Base-by-base conservation (phyloP, 2,888 invertebrate genomes). In the Epinotia ramella region DNA sequence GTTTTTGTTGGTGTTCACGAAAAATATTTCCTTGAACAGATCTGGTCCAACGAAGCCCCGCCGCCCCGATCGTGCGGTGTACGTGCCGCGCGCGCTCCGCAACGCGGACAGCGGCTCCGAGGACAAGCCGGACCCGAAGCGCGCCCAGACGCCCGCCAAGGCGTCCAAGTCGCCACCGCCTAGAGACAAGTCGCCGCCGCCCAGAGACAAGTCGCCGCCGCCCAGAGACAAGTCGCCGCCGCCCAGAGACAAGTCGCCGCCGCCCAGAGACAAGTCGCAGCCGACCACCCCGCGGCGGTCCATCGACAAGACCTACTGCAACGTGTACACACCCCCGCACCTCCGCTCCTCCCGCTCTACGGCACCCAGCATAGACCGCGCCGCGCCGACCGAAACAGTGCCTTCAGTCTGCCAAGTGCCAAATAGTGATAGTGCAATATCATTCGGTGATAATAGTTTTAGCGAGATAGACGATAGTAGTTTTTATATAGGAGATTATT, bases 61-160 rank as follows among this genome's bases (percentile, higher is more conserved):
- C 76, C 95, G 97, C 80, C 97, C 97, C 66, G 97, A 97, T 89
- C 96, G 96, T 59, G 97, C 97, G 24, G 96, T 97, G 69, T 97
- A 97, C 93, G 96, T 97, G 78, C 97, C 97, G 77, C 95, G 96
- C 84, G 96, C 96, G 77, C 94, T 96, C 78, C 95, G 96, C 77
- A 83, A 87, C 40, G 85, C 90, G n/a, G 89, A 91, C 64, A 81
- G 75, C 70, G 83, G 82, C 12, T 77, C 73, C 40, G 78, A 88
- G 49, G 90, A 89, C 77, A 87, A 87, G 77, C 68, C 33, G 82
- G 85, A 78, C 65, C 78, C 82, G 69, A 88, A 88, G 78, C 86
- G 87, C 77, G 82, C 86, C 79, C 84, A 83, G 77, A 79, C 86
- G 18, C 90, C 89, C 71, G 80, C 79, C 62, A 92, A 89, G 84